Conservation (phyloP, 2,888 invertebrate genomes). For the Yponomeuta sedellus region DNA sequence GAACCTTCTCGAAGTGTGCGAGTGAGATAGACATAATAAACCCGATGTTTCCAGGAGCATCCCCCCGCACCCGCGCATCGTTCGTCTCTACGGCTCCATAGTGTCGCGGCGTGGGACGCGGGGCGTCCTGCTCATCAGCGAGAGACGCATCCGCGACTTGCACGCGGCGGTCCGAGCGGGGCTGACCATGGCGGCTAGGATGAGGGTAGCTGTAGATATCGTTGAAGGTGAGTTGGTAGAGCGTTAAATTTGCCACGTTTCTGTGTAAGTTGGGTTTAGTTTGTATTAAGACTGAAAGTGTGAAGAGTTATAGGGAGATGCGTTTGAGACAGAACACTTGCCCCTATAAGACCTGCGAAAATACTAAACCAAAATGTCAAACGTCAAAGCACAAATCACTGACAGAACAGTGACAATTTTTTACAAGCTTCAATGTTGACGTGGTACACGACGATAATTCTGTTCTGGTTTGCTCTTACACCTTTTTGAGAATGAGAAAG, state of each 20-base stretch:
- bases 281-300: background rate
- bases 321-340: no score
- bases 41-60: constrained; percentile 76
- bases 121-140: constrained; percentile 89
- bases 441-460: no score
- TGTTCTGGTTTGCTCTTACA: no score
- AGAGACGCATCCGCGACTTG: constrained; percentile 83
- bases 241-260: background rate
- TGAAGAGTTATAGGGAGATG: background rate
- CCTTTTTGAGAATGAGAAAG: no score
- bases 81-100: constrained; percentile 85
- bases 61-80: constrained; percentile 87
- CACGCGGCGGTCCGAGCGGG: constrained; percentile 82
- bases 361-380: no score
- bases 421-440: no score
- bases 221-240: constrained; percentile 76
- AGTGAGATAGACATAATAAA: no score
- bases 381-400: no score
- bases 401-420: no score
- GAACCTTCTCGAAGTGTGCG: no score
- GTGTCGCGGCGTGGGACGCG: constrained; percentile 82
- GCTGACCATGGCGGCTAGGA: constrained; percentile 77
- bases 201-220: constrained; percentile 87
- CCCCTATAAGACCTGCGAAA: no score
- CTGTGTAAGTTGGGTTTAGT: background rate